Conservation (phyloP, 2,888 invertebrate genomes). For the Papilio demoleus region DNA sequence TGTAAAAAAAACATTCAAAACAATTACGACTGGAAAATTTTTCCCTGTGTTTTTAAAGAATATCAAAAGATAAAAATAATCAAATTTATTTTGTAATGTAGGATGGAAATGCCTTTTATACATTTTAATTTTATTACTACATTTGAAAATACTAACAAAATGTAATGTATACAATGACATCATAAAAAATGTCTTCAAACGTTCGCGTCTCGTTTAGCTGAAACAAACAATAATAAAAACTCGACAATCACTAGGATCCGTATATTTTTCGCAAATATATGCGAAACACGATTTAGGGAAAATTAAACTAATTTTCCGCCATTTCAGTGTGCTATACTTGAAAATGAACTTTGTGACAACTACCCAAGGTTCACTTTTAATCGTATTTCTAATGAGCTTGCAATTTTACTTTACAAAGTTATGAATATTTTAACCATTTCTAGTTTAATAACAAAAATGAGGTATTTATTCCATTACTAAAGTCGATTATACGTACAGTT, state of each 20-base stretch:
- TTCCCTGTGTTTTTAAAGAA: not conserved
- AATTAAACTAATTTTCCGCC: not conserved
- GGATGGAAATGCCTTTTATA: not conserved
- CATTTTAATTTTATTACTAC: too few species aligned
- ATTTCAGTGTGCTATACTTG: not conserved
- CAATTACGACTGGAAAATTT: too few species aligned
- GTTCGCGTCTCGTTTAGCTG: not conserved
- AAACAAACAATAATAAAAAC: conserved; percentile 15
- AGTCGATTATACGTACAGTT: not conserved
- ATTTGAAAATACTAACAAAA: not conserved
- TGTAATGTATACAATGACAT: conserved; percentile 4
- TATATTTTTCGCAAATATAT: conserved; percentile 8
- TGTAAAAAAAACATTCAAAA: too few species aligned
- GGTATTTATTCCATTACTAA: not conserved
- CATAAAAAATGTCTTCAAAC: conserved; percentile 19
- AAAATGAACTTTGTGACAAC: conserved; percentile 5
- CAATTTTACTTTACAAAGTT: too few species aligned
- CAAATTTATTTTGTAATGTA: not conserved
- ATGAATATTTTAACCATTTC: too few species aligned
- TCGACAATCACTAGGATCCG: conserved; percentile 18
- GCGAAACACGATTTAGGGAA: conserved; percentile 4
- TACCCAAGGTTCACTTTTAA: not conserved
- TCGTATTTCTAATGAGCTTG: not conserved
- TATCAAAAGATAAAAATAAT: too few species aligned
- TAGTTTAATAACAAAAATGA: not conserved